phyloP scores from a whole-genome alignment of 2,797 vertebrate species.

The Spinibarbus caldwelli region DNA sequence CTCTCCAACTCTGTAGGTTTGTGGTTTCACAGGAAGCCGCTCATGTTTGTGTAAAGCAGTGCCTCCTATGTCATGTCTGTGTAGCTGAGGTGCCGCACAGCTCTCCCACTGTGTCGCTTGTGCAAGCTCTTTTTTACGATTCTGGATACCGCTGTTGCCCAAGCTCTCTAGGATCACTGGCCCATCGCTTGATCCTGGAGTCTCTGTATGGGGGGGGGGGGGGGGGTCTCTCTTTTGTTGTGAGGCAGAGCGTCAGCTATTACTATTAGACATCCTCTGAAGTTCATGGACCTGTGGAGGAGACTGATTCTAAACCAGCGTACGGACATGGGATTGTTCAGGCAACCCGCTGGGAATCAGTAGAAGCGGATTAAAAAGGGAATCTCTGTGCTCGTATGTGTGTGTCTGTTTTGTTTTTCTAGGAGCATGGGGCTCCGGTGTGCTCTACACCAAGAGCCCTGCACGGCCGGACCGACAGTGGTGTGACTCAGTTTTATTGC shows the following conservation, averaged over 20 bases:
- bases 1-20: constrained; percentile 57
- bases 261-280: constrained; percentile 42
- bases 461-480: constrained; percentile 30
- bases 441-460: constrained; percentile 53
- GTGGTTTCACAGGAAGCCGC: constrained; percentile 62
- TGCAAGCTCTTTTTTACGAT: not conserved
- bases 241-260: constrained; percentile 30
- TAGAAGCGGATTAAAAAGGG: constrained; percentile 13
- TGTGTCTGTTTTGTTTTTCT: constrained; percentile 47
- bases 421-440: constrained; percentile 49
- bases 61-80: constrained; percentile 51
- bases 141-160: not conserved
- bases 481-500: constrained; percentile 26
- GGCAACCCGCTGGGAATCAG: constrained; percentile 26
- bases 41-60: constrained; percentile 59
- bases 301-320: constrained; percentile 13
- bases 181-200: constrained; percentile 27
- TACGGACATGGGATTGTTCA: constrained; percentile 34
- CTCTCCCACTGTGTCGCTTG: constrained; percentile 16
- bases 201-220: constrained; percentile 29
- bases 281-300: constrained; percentile 50
- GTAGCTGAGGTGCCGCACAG: constrained; percentile 26
- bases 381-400: constrained; percentile 31
- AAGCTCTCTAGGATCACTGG: constrained; percentile 2
- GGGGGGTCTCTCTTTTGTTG: not conserved